Evolutionary conservation across 1,140 invertebrate genomes (phyloP).

Genomic region (Babylonia areolata): DNA sequence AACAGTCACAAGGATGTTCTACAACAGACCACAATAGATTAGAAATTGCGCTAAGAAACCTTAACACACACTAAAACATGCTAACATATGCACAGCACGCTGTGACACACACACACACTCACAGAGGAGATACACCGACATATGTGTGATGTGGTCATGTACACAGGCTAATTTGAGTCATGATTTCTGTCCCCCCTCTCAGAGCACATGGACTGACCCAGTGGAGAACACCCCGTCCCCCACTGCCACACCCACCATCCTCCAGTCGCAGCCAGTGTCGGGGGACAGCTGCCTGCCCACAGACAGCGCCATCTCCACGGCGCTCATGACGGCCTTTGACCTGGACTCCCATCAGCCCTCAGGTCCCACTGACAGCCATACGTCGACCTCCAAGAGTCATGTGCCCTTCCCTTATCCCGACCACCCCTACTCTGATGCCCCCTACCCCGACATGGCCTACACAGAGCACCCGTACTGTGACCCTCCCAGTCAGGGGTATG

Average conservation of each 20-base stretch:
- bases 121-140: too few relatives aligned
- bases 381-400: neutral
- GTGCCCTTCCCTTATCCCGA: neutral
- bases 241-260: neutral
- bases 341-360: neutral
- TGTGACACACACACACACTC: too few relatives aligned
- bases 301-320: neutral
- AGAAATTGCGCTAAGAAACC: too few relatives aligned
- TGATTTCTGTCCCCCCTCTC: neutral
- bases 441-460: neutral
- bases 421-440: neutral
- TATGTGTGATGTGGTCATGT: neutral
- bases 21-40: too few relatives aligned
- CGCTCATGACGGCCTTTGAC: slow-evolving; percentile 12
- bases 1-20: too few relatives aligned
- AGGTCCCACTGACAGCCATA: neutral
- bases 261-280: neutral
- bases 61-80: too few relatives aligned
- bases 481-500: neutral
- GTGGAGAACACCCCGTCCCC: neutral
- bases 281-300: neutral
- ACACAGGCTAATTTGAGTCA: neutral
- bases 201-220: neutral
- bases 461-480: neutral
- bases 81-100: too few relatives aligned